Evolutionary conservation across 92 coral and sea anemone genomes (phyloP), one percentile per base, ranked within the genome.

Genomic region (Phenganax marumi): DNA sequence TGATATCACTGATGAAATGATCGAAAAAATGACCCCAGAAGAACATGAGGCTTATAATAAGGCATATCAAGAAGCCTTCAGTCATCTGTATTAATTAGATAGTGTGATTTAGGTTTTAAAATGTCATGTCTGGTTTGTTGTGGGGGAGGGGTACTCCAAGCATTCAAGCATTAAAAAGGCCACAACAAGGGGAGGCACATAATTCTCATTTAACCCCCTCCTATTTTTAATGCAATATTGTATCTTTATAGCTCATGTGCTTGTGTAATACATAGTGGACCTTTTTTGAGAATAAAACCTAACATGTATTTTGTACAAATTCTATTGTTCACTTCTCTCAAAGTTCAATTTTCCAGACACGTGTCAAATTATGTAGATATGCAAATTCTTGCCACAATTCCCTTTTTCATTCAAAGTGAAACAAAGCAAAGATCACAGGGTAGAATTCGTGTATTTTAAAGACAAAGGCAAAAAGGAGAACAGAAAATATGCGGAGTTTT

Each of bases 31-130:
- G 98, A 91, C 97, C 3, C 84, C 90, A 84, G 97, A 89, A 77
- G 98, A 95, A 77, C 91, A 86, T 73, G 98, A 95, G 19, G 98
- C 95, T 12, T 95, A 95, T 68, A 89, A 90, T 24, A 92, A 92
- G 75, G 97, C 98, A 14, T 87, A 86, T 54, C 94, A 95, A 52
- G 91, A 92, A 53, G 98, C 93, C 6, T 94, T 85, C 77, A 94
- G 93, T 71, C 92, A 89, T 83, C 82, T 85, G 68, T 94, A 86
- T 84, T 94, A 87, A 52, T 64, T 24, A 72, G 0, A 26, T 3
- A 10, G 51, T 12, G 14, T 66, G 13, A 68, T 58, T 8, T 58
- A 16, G 21, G 8, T 16, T 68, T 25, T 24, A 9, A 68, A 68
- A 68, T 22, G 5, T 33, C 5, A 1, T 33, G 43, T 33, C 43